Evolutionary conservation across 2,113 vertebrate species (phyloP).

Genomic region (Mola mola): DNA sequence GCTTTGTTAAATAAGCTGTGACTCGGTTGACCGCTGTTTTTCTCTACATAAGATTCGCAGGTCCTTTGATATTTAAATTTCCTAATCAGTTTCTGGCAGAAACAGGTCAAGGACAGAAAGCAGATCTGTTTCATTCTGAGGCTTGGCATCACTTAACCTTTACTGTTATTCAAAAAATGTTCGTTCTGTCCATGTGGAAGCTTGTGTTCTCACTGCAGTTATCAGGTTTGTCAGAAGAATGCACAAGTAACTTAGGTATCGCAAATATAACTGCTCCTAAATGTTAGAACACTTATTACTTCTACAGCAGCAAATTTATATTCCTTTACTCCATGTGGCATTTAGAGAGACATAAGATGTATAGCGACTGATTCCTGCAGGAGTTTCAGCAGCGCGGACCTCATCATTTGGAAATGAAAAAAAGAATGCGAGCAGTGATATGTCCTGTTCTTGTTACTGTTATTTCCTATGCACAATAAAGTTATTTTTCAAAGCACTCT

Average conservation of each 20-base stretch:
- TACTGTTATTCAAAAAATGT: constrained; percentile 49
- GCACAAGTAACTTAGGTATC: constrained; percentile 73
- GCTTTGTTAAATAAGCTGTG: constrained; percentile 71
- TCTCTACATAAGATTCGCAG: constrained; percentile 66
- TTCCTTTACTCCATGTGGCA: constrained; percentile 48
- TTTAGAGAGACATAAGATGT: constrained; percentile 57
- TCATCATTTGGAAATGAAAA: constrained; percentile 62
- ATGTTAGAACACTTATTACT: constrained; percentile 65
- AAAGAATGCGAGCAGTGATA: constrained; percentile 60
- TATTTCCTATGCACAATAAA: constrained; percentile 84
- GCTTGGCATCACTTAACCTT: no score
- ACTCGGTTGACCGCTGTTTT: constrained; percentile 69
- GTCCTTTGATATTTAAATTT: constrained; percentile 77
- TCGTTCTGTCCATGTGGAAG: constrained; percentile 55
- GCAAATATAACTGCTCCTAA: constrained; percentile 66
- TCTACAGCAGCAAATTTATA: constrained; percentile 59
- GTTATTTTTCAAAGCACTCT: constrained; percentile 73
- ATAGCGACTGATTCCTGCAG: constrained; percentile 42
- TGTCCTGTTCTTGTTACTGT: constrained; percentile 75
- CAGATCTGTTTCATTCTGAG: no score
- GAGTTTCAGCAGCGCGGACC: no score
- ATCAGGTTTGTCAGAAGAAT: constrained; percentile 68
- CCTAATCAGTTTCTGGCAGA: no score
- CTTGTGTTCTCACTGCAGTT: constrained; percentile 63
- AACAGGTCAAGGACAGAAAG: no score